Conservation (phyloP, 2,888 invertebrate species). For the Hydriomena furcata region DNA sequence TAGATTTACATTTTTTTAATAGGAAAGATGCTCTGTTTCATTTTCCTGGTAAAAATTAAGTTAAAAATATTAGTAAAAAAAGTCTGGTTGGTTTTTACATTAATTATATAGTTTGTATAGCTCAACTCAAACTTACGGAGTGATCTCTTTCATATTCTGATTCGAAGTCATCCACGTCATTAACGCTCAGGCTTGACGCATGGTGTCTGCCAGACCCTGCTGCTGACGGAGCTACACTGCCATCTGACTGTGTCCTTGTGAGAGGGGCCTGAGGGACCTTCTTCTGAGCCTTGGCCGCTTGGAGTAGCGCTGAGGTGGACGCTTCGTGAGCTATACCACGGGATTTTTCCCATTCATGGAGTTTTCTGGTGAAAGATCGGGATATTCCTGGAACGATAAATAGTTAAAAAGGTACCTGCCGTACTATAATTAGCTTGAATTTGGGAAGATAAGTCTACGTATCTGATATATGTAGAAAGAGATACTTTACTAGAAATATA, state of each 20-base stretch:
- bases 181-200: constrained; percentile 88
- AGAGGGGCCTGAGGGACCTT: constrained; percentile 68
- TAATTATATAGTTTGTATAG: too few relatives aligned
- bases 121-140: constrained; percentile 50
- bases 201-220: constrained; percentile 85
- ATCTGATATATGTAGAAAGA: too few relatives aligned
- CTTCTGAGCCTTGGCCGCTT: constrained; percentile 64
- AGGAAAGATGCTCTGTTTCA: too few relatives aligned
- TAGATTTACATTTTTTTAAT: too few relatives aligned
- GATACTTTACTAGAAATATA: too few relatives aligned
- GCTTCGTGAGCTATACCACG: constrained; percentile 93
- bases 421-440: too few relatives aligned
- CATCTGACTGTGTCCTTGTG: constrained; percentile 90
- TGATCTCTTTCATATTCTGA: constrained; percentile 81
- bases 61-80: too few relatives aligned
- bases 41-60: too few relatives aligned
- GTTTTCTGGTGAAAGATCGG: constrained; percentile 93
- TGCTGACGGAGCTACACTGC: constrained; percentile 86
- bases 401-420: too few relatives aligned
- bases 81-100: too few relatives aligned
- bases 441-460: too few relatives aligned
- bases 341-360: constrained; percentile 97
- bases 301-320: constrained; percentile 91
- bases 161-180: constrained; percentile 87
- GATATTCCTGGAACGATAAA: constrained; percentile 84